Conservation (phyloP, 2,797 vertebrate species). For the Spizella passerina region DNA sequence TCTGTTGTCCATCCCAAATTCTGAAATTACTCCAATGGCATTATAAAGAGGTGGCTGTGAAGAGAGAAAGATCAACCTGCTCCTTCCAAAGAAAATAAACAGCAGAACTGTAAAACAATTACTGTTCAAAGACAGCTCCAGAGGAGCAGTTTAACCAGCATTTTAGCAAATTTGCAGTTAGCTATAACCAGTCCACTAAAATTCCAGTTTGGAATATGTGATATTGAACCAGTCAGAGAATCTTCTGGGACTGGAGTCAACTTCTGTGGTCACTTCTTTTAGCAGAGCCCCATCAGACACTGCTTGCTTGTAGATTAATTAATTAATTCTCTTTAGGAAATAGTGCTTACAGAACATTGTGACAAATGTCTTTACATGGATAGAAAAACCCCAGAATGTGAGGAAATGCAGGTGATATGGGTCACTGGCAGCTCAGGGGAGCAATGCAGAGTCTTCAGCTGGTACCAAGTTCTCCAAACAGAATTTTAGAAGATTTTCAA, state of each 20-base stretch:
- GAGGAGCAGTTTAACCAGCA: not conserved
- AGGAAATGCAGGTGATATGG: not conserved
- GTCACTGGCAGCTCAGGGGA: not conserved
- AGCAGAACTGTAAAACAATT: fast-evolving
- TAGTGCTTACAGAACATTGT: not conserved
- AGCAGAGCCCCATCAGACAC: not conserved
- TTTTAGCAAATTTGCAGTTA: not conserved
- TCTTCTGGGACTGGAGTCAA: not conserved
- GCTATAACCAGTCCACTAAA: not conserved
- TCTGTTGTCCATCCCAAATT: not conserved
- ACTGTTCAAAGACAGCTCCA: not conserved
- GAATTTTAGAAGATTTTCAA: not conserved
- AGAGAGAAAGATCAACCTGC: not conserved
- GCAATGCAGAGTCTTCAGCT: not conserved
- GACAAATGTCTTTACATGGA: fast-evolving
- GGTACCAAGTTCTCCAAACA: not conserved
- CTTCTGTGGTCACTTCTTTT: not conserved
- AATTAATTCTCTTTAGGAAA: not conserved
- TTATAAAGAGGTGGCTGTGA: not conserved
- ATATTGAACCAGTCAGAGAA: not conserved
- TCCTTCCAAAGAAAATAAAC: not conserved
- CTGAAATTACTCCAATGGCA: not conserved
- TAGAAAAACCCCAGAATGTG: fast-evolving
- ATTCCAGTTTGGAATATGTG: not conserved
- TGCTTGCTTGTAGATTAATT: not conserved